Evolutionary conservation across 2,888 invertebrate species (phyloP).

Genomic region (Limnephilus rhombicus): DNA sequence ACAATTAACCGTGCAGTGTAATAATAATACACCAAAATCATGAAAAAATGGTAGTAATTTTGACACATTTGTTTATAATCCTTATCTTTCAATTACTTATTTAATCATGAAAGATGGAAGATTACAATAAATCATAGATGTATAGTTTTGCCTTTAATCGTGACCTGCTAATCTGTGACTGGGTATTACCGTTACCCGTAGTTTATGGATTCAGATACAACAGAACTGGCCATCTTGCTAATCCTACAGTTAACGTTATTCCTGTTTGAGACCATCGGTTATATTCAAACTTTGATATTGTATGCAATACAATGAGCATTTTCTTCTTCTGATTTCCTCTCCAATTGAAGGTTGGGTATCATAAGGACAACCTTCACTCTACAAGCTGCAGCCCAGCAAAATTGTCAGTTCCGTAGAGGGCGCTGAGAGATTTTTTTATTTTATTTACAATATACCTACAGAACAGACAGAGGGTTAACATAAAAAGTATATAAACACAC

Average conservation of each 20-base stretch:
- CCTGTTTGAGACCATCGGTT: background rate
- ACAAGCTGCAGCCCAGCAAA: background rate
- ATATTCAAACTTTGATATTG: background rate
- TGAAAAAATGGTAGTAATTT: no score
- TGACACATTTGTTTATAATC: no score
- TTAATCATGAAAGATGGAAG: background rate
- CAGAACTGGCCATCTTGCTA: background rate
- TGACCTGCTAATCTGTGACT: constrained; percentile 1
- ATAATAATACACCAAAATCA: no score
- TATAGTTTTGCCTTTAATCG: background rate
- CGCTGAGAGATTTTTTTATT: no score
- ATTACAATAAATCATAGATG: background rate
- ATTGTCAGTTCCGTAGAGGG: no score
- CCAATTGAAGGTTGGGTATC: background rate
- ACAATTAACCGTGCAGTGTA: no score
- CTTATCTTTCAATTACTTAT: background rate
- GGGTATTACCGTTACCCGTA: background rate
- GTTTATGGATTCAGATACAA: background rate
- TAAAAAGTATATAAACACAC: no score
- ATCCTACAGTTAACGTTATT: background rate
- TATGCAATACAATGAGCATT: background rate
- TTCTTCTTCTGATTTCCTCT: background rate
- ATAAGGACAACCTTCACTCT: background rate
- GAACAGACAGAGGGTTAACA: no score
- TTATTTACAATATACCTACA: no score